Base-by-base conservation (phyloP, 2,797 vertebrate species). In the Arctocebus calabarensis region DNA sequence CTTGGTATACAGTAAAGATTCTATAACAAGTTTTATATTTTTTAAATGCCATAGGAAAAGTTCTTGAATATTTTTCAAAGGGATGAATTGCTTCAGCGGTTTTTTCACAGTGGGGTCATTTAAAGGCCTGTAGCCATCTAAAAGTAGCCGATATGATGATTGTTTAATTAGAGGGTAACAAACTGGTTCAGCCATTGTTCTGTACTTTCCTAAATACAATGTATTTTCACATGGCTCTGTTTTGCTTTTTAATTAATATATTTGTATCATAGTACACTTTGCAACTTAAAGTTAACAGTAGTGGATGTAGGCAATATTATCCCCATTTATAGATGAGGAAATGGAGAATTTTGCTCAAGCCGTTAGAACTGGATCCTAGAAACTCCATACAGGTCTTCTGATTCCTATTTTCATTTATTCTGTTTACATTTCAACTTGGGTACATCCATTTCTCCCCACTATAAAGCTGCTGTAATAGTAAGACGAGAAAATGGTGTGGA, bases 361-460 rank as follows among this genome's bases (percentile, higher is more conserved):
- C 75, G 3, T 81, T 71, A 68, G 22, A 77, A 68, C 25, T 93
- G 29, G 90, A 91, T 71, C 32, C 17, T 84, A 79, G 40, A 92
- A 79, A 79, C 16, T 88, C 70, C 79, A 1, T 84, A 71, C 25
- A 77, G 23, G 37, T 91, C 48, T 20, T 91, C 43, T 90, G 52
- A 94, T 94, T 94, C 22, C 29, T 95, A 20, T 81, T 88, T 89
- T 88, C 14, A 57, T 82, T 94, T 13, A 73, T 79, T 57, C 29
- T 43, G 40, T 94, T 79, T 84, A 32, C 34, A 61, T 79, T 79
- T 94, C 71, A 89, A 11, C 11, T 84, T 13, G 45, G 52, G 25
- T 66, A 55, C 17, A 94, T 32, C 27, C 23, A 84, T 81, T 40
- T 94, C 48, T 74, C 64, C 52, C 19, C 22, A 73, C 62, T 92